These are phyloP conservation scores for Drosophila malerkotliana DNA, from an alignment of 1,140 invertebrate species.

Conservation along the genomic window DNA sequence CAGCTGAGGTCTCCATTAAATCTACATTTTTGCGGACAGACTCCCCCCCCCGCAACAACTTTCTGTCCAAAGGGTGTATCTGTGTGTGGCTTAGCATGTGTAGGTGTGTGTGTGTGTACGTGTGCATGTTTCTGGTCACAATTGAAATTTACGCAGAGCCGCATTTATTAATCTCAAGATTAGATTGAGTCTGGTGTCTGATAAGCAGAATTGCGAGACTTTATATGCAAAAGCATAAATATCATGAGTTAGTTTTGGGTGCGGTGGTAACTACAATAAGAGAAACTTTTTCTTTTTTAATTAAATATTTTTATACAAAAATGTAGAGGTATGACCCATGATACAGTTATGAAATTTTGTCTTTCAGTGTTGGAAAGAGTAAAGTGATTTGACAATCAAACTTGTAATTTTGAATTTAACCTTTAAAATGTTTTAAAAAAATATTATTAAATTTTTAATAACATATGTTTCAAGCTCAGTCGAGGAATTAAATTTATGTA, in stretches of 20 bases:
- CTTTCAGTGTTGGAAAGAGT: too few relatives aligned
- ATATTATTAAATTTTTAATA: too few relatives aligned
- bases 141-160: constrained; percentile 75
- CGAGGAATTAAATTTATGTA: too few relatives aligned
- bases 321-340: too few relatives aligned
- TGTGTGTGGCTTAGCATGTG: neutral
- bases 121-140: constrained; percentile 34
- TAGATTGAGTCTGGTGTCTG: constrained; percentile 67
- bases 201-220: constrained; percentile 51
- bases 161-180: constrained; percentile 79
- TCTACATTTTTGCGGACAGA: constrained; percentile 39
- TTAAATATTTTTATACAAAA: too few relatives aligned
- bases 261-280: neutral
- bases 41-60: neutral
- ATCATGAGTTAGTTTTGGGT: constrained; percentile 16
- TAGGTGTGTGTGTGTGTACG: too few relatives aligned
- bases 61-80: neutral
- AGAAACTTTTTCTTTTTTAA: neutral
- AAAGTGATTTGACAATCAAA: too few relatives aligned
- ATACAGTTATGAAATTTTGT: too few relatives aligned
- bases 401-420: too few relatives aligned
- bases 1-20: constrained; percentile 55
- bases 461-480: too few relatives aligned
- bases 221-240: constrained; percentile 41
- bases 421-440: too few relatives aligned